These are phyloP conservation scores for Drosophila jambulina DNA, from an alignment of 1,140 invertebrate genomes.

Conservation along the genomic window DNA sequence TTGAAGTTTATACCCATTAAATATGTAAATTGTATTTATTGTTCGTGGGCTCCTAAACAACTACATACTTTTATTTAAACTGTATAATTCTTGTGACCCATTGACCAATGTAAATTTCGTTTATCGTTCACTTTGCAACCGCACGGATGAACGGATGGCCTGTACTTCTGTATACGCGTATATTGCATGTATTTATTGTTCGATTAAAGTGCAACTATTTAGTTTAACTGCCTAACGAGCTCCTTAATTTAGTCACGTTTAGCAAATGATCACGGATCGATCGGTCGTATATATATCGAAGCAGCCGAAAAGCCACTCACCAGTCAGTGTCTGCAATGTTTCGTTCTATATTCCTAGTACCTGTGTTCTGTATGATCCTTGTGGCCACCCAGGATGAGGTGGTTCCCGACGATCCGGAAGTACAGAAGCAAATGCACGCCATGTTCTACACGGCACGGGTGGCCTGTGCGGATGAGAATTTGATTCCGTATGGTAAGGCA, in stretches of 20 bases:
- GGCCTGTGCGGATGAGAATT: conserved; percentile 56
- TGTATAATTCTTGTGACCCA: conserved; percentile 36
- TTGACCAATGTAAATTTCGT: conserved; percentile 60
- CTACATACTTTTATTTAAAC: conserved; percentile 20
- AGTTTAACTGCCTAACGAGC: conserved; percentile 63
- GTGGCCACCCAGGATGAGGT: conserved; percentile 39
- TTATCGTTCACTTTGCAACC: conserved; percentile 54
- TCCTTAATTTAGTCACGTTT: conserved; percentile 27
- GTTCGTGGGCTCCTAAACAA: conserved; percentile 2
- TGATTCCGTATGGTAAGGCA: conserved; percentile 61
- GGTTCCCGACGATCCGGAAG: conserved; percentile 49
- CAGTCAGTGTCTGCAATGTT: conserved; percentile 32
- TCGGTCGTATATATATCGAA: conserved; percentile 41
- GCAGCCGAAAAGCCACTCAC: neutral
- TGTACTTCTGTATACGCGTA: conserved; percentile 61
- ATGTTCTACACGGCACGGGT: conserved; percentile 40
- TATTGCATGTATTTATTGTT: conserved; percentile 82
- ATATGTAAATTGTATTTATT: conserved; percentile 15
- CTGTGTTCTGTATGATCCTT: neutral
- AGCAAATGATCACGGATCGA: conserved; percentile 4
- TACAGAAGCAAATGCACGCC: conserved; percentile 47
- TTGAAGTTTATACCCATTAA: conserved; percentile 6
- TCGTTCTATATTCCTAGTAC: conserved; percentile 13
- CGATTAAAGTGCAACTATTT: conserved; percentile 80
- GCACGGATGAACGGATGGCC: conserved; percentile 46